A percentile compares a stretch with the other conserved stretches of the same genome.
Evolutionary conservation across 2,113 vertebrate species (phyloP).

Genomic region (Hiodon alosoides): DNA sequence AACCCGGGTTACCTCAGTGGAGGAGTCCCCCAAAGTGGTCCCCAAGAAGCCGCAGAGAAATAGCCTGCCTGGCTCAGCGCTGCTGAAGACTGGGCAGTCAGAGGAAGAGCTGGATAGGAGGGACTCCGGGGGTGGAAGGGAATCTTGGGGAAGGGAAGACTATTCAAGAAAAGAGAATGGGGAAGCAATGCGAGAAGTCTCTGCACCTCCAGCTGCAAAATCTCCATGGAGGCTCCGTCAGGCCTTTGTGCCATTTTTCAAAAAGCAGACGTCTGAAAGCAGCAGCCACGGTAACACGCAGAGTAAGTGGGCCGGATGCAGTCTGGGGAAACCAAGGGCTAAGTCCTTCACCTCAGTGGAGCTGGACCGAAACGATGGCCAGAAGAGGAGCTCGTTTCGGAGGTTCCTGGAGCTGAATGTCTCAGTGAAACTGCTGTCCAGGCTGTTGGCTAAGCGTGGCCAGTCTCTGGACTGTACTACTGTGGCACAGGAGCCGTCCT

Average conservation of each 20-base stretch:
- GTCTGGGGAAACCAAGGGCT: constrained; percentile 77
- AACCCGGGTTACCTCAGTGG: constrained; percentile 37
- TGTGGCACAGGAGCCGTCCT: constrained; percentile 30
- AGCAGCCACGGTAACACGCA: constrained; percentile 39
- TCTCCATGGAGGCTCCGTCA: constrained; percentile 68
- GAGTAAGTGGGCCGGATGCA: constrained; percentile 49
- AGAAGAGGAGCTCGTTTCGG: constrained; percentile 79
- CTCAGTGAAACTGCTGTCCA: constrained; percentile 82
- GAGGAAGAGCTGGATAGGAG: constrained; percentile 62
- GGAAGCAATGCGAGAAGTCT: constrained; percentile 45
- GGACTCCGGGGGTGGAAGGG: constrained; percentile 40
- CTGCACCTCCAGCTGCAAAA: constrained; percentile 64
- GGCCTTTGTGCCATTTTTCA: constrained; percentile 78
- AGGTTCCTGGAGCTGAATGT: constrained; percentile 84
- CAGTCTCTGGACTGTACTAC: constrained; percentile 65
- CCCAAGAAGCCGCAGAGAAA: constrained; percentile 90
- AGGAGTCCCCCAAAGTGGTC: constrained; percentile 63
- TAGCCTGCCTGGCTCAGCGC: constrained; percentile 70
- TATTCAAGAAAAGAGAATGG: background rate
- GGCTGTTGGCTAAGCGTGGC: constrained; percentile 72
- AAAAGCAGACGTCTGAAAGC: constrained; percentile 69
- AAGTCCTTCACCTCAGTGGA: constrained; percentile 91
- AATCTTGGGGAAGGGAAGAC: constrained; percentile 23
- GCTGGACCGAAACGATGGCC: constrained; percentile 64
- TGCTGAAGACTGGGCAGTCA: constrained; percentile 70